These are phyloP conservation scores for Liasis olivaceus DNA, from an alignment of 2,797 vertebrate genomes.

Conservation along the genomic window DNA sequence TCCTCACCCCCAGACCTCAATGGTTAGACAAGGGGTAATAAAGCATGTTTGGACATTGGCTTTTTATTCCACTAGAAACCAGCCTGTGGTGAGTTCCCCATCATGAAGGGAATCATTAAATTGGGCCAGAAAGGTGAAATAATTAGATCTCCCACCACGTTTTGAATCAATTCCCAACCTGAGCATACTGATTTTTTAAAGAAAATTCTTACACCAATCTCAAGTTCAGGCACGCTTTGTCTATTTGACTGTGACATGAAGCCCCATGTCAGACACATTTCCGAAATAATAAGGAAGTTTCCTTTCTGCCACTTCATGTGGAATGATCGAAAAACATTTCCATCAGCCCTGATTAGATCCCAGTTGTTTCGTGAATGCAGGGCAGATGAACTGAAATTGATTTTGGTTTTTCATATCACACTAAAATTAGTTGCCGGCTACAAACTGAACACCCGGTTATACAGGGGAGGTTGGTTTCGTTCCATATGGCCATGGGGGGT, in stretches of 20 bases:
- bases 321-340: background rate
- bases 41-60: background rate
- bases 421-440: background rate
- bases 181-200: constrained; percentile 58
- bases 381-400: background rate
- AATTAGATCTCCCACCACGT: background rate
- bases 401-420: background rate
- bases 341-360: background rate
- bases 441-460: background rate
- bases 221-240: constrained; percentile 51
- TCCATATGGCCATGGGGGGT: background rate
- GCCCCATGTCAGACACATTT: constrained; percentile 25
- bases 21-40: background rate
- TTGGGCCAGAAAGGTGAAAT: background rate
- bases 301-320: background rate
- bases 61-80: background rate
- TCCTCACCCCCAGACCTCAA: background rate
- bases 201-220: constrained; percentile 52
- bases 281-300: constrained; percentile 16
- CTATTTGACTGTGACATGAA: constrained; percentile 4
- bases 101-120: background rate
- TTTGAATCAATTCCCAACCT: rapidly evolving
- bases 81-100: background rate
- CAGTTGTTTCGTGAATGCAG: background rate
- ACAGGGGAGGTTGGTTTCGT: background rate